Base-by-base conservation (phyloP, 2,113 vertebrate genomes). In the Noturus placidus region DNA sequence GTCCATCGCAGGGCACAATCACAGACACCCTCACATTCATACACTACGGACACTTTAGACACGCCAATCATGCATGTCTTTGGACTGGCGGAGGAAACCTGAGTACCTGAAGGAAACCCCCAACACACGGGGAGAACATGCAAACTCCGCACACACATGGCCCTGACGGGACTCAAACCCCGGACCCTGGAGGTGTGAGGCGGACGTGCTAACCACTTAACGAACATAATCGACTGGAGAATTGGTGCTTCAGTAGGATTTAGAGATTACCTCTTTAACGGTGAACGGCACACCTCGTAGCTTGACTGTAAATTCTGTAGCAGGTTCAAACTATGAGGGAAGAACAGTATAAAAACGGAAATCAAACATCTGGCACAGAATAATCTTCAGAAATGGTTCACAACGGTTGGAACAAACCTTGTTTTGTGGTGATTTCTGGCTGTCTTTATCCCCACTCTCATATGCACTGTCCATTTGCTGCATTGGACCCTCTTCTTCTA, bases 231-330 rank as follows among this genome's bases (percentile, higher is more conserved):
- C 10, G 10, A 79, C 38, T 50, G 1, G 17, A 56, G 27, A 54
- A 57, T 19, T 57, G 20, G 11, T 59, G 56, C 54, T 59, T 13
- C 3, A 25, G 4, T 15, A 82, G 11, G 11, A 27, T 30, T 30
- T 30, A 46, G 14, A 50, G 19, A 91, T 76, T 89, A 97, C 98
- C 96, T 99, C 97, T 4, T 96, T 97, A 88, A 97, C 93, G 1
- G 88, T 98, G 17, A 95, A 97, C 0, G 97, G 98, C 2, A 93
- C 96, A 80, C 97, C 98, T 76, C 96, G 94, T 13, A 99, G 95
- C 82, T 97, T 97, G 90, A 99, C 96, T 0, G 97, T 98, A 93
- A 97, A 94, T 0, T 93, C 92, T 0, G 96, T 97, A 35, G 90
- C 93, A 3, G 95, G 94, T 72, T 95, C 94, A 1, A 22, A 93